These are phyloP conservation scores for Tinea trinotella DNA, from an alignment of 2,888 invertebrate species.

Conservation along the genomic window DNA sequence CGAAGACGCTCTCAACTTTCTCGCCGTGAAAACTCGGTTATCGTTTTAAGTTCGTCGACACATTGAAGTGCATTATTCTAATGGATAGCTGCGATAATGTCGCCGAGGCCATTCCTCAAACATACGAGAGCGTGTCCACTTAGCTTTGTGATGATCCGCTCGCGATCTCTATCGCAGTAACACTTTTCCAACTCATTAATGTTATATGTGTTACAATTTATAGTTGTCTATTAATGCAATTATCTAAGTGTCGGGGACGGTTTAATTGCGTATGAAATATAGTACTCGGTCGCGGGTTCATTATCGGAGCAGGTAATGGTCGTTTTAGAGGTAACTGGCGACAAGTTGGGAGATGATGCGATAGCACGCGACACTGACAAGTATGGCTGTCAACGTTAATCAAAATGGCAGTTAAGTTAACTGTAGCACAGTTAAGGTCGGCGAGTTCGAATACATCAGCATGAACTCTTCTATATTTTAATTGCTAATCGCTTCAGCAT, in stretches of 20 bases:
- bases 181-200: slow-evolving; percentile 13
- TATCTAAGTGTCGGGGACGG: slow-evolving; percentile 27
- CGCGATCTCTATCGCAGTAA: slow-evolving; percentile 7
- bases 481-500: not conserved
- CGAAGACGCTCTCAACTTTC: slow-evolving; percentile 41
- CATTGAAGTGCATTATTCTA: slow-evolving; percentile 52
- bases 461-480: not conserved
- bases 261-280: slow-evolving; percentile 38
- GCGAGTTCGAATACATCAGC: not conserved
- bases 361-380: slow-evolving; percentile 34
- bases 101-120: not conserved
- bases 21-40: slow-evolving; percentile 33
- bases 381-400: slow-evolving; percentile 23
- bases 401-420: slow-evolving; percentile 22
- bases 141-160: not conserved
- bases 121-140: not conserved
- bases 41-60: slow-evolving; percentile 39
- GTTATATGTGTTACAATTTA: slow-evolving; percentile 14
- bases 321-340: slow-evolving; percentile 24
- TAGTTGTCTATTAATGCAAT: slow-evolving; percentile 28
- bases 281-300: slow-evolving; percentile 23
- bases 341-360: slow-evolving; percentile 30
- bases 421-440: not conserved
- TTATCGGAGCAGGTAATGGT: slow-evolving; percentile 24
- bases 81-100: slow-evolving; percentile 32